Conservation (phyloP, 2,113 vertebrate species). For the Aythya baeri region DNA sequence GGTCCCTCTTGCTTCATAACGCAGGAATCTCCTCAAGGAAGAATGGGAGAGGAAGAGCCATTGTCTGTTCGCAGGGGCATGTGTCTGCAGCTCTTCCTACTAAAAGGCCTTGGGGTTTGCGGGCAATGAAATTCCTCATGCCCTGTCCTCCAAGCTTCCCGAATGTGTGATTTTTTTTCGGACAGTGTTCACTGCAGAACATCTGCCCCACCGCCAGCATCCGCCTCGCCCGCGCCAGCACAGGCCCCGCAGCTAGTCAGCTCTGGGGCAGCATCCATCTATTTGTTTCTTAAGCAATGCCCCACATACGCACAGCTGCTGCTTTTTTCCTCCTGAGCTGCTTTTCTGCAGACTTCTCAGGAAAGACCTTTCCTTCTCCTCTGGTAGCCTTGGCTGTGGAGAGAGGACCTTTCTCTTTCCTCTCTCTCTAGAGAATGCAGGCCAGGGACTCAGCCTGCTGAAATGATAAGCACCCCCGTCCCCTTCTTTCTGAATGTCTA, state of each 20-base stretch:
- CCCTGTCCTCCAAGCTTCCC: not conserved
- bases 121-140: not conserved
- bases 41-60: not conserved
- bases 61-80: not conserved
- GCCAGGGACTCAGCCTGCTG: not conserved
- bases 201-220: not conserved
- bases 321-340: not conserved
- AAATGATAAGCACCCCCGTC: not conserved
- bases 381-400: not conserved
- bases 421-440: not conserved
- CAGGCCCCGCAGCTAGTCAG: not conserved
- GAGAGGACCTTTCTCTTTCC: not conserved
- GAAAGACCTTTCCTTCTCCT: not conserved
- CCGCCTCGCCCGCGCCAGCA: not conserved
- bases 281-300: not conserved
- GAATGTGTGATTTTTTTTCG: not conserved
- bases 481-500: not conserved
- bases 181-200: not conserved
- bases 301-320: not conserved
- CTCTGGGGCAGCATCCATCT: not conserved
- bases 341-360: not conserved
- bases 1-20: accelerated
- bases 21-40: not conserved
- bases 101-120: not conserved
- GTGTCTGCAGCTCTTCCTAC: not conserved